Percentiles rank a stretch among this genome's conserved stretches.
These are phyloP conservation scores for Heliocidaris erythrogramma DNA, from an alignment of 35 echinoderm and acorn worm genomes.

Conservation along the genomic window DNA sequence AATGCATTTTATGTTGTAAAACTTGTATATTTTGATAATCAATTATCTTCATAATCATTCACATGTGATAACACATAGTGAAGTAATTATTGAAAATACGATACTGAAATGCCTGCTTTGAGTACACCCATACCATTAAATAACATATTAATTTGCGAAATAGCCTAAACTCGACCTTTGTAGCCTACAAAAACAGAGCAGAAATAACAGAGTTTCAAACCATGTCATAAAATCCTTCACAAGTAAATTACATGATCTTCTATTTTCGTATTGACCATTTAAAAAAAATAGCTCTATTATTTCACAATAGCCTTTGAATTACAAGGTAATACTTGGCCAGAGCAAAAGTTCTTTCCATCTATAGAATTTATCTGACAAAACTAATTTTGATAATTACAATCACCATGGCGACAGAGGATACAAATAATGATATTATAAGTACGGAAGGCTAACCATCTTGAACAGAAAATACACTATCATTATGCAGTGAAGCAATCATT, in stretches of 20 bases:
- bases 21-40: no score
- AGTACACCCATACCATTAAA: no score
- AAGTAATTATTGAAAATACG: no score
- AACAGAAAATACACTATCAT: neutral
- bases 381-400: conserved; percentile 7
- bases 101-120: no score
- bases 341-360: neutral
- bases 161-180: no score
- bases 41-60: no score
- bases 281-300: neutral
- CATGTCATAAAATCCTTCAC: neutral
- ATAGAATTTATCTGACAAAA: neutral
- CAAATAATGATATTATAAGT: neutral
- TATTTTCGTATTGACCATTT: neutral
- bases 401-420: neutral
- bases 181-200: neutral
- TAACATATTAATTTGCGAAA: no score
- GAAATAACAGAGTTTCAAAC: neutral
- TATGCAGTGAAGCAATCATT: neutral
- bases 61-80: no score
- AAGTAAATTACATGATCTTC: neutral
- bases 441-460: neutral
- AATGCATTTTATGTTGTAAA: no score
- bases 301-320: neutral
- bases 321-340: neutral